Evolutionary conservation across 2,888 invertebrate species (phyloP), one percentile per base, ranked within the genome.

Genomic region (Therioaphis trifolii): DNA sequence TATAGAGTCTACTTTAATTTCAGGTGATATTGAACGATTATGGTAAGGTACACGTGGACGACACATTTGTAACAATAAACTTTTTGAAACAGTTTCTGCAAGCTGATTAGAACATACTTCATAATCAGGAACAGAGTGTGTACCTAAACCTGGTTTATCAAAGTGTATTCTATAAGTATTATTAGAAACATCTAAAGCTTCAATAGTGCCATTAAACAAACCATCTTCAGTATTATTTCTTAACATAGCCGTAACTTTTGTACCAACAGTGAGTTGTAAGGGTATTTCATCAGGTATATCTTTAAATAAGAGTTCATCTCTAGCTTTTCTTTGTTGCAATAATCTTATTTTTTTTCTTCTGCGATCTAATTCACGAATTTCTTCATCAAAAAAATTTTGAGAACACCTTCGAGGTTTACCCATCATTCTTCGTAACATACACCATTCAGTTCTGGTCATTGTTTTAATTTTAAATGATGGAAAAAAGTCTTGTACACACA

Each of bases 321-420:
- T 93, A 0, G 93, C 92, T 90, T 97, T 97, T 69, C 97, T 91
- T 87, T 97, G 97, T 88, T 99, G 99, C 84, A 99, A 91, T 87
- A 95, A 93, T 80, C 99, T 92, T 86, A 99, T 97, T 88, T 97
- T 94, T 87, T 94, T 94, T 27, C 99, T 91, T 89, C 97, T 97
- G 61, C 94, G 92, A 87, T 97, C 96, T 84, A 99, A 90, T 86
- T 97, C 96, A 85, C 92, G 91, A 68, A 99, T 91, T 89, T 99
- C 99, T 89, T 99, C 99, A 86, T 94, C 93, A 89, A 99, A 98
- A 89, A 99, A 99, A 85, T 88, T 89, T 85, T 94, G 94, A 0
- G 97, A 97, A 89, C 95, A 98, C 88, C 99, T 91, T 74, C 99
- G 90, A 0, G 99, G 99, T 88, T 98, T 98, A 0, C 99, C 99